Percentiles rank a stretch among this genome's conserved stretches.
Conservation (phyloP, 2,888 invertebrate species). For the Chorisops tibialis region DNA sequence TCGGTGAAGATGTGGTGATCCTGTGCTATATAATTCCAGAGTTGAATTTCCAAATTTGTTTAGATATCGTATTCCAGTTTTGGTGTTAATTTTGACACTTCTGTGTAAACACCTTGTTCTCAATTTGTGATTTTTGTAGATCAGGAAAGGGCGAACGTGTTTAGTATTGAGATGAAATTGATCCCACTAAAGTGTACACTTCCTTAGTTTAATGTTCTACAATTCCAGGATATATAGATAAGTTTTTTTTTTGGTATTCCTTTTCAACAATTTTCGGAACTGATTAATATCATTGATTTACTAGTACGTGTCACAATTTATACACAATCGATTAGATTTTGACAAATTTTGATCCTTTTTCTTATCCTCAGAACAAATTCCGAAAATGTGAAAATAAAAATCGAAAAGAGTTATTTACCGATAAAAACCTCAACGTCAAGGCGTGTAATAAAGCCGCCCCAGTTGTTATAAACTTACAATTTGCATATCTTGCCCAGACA, state of each 20-base stretch:
- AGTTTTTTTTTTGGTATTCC: background rate
- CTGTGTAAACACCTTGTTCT: slow-evolving; percentile 29
- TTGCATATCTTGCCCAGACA: too few relatives aligned
- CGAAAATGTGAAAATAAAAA: too few relatives aligned
- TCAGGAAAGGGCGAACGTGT: background rate
- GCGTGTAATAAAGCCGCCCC: too few relatives aligned
- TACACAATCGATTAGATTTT: too few relatives aligned
- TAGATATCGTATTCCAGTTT: slow-evolving; percentile 27
- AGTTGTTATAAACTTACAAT: too few relatives aligned
- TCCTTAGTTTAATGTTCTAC: slow-evolving; percentile 10
- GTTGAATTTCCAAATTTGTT: slow-evolving; percentile 28
- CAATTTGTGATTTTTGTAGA: background rate
- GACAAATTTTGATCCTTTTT: too few relatives aligned
- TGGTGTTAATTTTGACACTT: slow-evolving; percentile 33
- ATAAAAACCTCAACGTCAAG: too few relatives aligned
- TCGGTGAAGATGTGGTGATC: background rate
- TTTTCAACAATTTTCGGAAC: background rate
- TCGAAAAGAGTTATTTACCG: too few relatives aligned
- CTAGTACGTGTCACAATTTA: too few relatives aligned
- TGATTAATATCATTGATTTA: too few relatives aligned
- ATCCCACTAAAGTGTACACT: slow-evolving; percentile 11
- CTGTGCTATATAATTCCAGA: background rate
- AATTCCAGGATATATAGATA: background rate
- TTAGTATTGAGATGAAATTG: too few relatives aligned
- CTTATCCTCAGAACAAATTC: too few relatives aligned